These are phyloP conservation scores for Pammene aurita DNA, from an alignment of 2,888 invertebrate genomes.

Conservation along the genomic window DNA sequence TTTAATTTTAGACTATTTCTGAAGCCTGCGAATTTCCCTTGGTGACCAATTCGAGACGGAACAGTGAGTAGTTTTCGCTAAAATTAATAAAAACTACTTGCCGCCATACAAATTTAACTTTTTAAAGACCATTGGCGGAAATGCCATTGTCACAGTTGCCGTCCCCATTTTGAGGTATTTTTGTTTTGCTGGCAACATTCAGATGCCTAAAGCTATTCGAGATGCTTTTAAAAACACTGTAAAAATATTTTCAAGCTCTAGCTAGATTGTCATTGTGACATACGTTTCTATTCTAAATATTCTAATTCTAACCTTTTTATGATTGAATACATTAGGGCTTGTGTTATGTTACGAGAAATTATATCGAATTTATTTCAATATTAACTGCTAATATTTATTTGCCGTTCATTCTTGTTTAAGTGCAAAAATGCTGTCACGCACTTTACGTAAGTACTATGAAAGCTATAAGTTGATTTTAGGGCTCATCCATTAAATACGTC, in stretches of 20 bases:
- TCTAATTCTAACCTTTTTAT: constrained; percentile 9
- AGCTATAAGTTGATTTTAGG: too few species aligned
- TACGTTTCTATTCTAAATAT: constrained; percentile 8
- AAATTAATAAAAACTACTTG: too few species aligned
- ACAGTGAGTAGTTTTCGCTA: too few species aligned
- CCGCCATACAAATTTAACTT: too few species aligned
- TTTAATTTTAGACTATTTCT: too few species aligned
- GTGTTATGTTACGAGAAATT: constrained; percentile 13
- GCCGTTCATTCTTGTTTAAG: background rate
- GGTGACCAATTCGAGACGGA: too few species aligned
- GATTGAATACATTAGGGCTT: background rate
- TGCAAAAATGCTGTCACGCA: constrained; percentile 43
- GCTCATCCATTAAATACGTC: too few species aligned
- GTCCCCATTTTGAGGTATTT: background rate
- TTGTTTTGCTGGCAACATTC: background rate
- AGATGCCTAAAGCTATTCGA: background rate
- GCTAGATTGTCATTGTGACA: constrained; percentile 15
- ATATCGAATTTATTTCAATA: background rate
- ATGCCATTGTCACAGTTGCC: too few species aligned
- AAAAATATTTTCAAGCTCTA: background rate
- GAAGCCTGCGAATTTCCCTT: too few species aligned
- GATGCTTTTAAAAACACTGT: background rate
- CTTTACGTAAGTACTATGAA: constrained; percentile 43
- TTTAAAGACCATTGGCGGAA: too few species aligned
- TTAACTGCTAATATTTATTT: constrained; percentile 4